Conservation (phyloP, 2,888 invertebrate species). For the Dermolepida albohirtum region DNA sequence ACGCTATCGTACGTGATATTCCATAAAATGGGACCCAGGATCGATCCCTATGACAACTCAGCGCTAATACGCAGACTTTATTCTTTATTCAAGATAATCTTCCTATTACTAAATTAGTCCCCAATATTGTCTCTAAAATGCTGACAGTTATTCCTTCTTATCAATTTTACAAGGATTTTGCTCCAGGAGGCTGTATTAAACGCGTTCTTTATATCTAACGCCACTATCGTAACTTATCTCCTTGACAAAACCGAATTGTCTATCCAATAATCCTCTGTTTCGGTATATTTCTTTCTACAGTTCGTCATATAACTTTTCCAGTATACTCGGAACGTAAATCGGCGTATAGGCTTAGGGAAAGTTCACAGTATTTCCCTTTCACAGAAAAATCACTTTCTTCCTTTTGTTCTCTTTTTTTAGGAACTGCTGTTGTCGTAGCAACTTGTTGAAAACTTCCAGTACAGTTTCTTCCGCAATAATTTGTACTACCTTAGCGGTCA, state of each 20-base stretch:
- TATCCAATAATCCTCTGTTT: neutral
- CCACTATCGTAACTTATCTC: neutral
- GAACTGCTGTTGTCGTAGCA: neutral
- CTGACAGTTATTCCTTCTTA: neutral
- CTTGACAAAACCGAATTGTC: constrained; percentile 8
- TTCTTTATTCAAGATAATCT: neutral
- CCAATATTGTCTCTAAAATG: neutral
- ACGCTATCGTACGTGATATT: constrained; percentile 25
- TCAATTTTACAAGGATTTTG: neutral
- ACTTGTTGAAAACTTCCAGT: neutral
- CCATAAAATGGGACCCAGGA: constrained; percentile 32
- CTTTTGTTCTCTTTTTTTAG: neutral
- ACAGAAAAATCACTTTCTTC: neutral
- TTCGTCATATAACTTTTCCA: constrained; percentile 1
- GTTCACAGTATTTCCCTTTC: constrained; percentile 8
- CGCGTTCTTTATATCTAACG: constrained; percentile 6
- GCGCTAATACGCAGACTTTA: neutral
- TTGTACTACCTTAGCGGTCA: neutral
- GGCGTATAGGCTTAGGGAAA: neutral
- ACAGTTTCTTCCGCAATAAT: neutral
- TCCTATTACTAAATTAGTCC: neutral
- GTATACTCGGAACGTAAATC: constrained; percentile 1
- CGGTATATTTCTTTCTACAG: neutral
- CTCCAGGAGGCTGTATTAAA: neutral
- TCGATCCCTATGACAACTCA: constrained; percentile 27